Evolutionary conservation across 2,888 invertebrate genomes (phyloP).

Genomic region (Cordylochernes scorpioides): DNA sequence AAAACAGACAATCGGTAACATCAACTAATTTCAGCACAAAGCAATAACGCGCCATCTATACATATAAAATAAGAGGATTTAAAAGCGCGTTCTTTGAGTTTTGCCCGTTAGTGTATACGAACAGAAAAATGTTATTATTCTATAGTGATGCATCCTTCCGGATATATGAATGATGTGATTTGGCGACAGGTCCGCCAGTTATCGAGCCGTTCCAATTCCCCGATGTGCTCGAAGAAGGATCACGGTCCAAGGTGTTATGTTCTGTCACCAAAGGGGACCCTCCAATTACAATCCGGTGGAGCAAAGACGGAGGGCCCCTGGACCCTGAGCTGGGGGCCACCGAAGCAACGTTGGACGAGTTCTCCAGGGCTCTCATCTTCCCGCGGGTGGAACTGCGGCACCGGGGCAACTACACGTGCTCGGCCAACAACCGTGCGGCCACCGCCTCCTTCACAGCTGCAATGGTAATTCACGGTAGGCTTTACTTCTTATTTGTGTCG

Average conservation of each 20-base stretch:
- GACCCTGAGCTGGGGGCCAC: conserved; percentile 12
- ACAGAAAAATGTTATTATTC: no score
- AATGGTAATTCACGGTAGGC: conserved; percentile 15
- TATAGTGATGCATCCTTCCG: no score
- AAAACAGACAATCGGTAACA: no score
- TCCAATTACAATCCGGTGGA: conserved; percentile 20
- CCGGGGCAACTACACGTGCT: conserved; percentile 20
- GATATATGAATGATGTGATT: no score
- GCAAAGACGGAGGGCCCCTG: conserved; percentile 18
- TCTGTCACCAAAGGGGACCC: conserved; percentile 21
- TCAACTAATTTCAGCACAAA: no score
- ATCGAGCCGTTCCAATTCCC: conserved; percentile 24
- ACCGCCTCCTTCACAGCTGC: conserved; percentile 18
- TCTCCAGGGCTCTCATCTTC: conserved; percentile 19
- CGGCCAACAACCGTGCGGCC: conserved; percentile 18
- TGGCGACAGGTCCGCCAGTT: conserved; percentile 58
- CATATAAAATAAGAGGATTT: no score
- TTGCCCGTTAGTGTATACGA: no score
- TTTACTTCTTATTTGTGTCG: conserved; percentile 4
- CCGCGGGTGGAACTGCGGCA: conserved; percentile 18
- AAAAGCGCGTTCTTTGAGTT: no score
- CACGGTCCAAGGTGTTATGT: conserved; percentile 22
- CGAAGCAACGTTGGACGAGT: conserved; percentile 15
- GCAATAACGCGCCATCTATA: no score
- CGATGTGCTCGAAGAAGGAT: conserved; percentile 24